Conservation (phyloP, 2,888 invertebrate genomes). For the Caenorhabditis doughertyi region DNA sequence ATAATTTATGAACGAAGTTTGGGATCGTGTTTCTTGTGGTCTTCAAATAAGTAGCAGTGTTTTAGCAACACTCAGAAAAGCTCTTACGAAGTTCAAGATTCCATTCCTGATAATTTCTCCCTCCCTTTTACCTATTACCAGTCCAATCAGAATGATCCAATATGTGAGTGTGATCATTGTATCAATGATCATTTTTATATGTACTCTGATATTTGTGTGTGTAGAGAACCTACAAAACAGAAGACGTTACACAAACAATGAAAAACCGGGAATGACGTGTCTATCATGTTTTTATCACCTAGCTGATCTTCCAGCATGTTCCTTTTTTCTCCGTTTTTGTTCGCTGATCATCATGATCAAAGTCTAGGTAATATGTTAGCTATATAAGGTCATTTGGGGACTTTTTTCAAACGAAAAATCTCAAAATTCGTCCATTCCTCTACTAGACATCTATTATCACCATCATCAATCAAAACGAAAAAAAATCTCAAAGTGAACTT, state of each 20-base stretch:
- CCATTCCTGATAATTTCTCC: not conserved
- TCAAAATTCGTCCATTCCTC: not conserved
- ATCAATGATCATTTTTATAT: not conserved
- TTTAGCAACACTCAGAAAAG: no score
- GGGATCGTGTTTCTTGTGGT: no score
- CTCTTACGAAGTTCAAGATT: no score
- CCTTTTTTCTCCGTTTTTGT: not conserved
- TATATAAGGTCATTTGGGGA: no score
- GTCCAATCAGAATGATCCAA: not conserved
- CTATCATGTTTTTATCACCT: not conserved
- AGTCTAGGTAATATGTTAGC: no score
- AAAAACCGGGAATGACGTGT: constrained; percentile 37
- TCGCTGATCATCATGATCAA: not conserved
- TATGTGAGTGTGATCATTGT: constrained; percentile 7
- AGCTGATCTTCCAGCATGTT: constrained; percentile 7
- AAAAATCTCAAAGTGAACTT: not conserved
- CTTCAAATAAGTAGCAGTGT: no score
- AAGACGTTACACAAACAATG: not conserved
- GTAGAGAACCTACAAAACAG: constrained; percentile 9
- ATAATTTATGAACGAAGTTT: no score
- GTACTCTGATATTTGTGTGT: constrained; percentile 3
- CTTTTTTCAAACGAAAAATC: not conserved
- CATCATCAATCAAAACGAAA: not conserved
- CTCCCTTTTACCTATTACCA: not conserved
- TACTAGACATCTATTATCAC: not conserved